Evolutionary conservation across 2,888 invertebrate species (phyloP), one percentile per base, ranked within the genome.

Genomic region (Syrista parreyssii): DNA sequence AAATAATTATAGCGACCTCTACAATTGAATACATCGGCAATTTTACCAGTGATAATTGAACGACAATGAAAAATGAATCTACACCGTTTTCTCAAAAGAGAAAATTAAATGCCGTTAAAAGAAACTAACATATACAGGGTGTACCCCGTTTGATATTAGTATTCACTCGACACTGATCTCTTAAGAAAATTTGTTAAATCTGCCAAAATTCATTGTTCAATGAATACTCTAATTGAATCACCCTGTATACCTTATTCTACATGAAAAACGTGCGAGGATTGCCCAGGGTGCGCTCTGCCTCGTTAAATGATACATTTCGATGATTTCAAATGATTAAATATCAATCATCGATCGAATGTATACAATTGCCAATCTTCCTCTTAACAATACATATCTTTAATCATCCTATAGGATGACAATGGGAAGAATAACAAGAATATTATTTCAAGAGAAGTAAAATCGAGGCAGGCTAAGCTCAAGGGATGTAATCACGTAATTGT

Each of bases 381-480:
- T 23, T 23, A 55, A 55, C 55, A 23, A 55, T 55, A 55, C 2
- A 15, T 9, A 55, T 55, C 55, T 9, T 23, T 0, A 55, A 55
- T 55, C 55, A 23, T 55, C 23, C 55, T 9, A 9, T 1, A 9
- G 55, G 55, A 23, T 23, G 55, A 55, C 2, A 55, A 55, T 23
- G 23, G 55, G 23, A 55, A 23, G 55, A 55, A 23, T 55, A 55
- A 55, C 9, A 55, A 23, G 55, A 55, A 55, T 55, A 6, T 55
- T 55, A 55, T 55, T 55, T 15, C 9, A 6, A 23, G 55, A 55
- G 23, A 55, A 55, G 55, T 55, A 1, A 23, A 55, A 55, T 55
- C 55, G 55, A 55, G 55, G 31, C 71, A 71, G 71, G 11, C 33
- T 31, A 71, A 71, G 71, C 71, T 71, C 71, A 71, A 32, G 71